phyloP scores from a whole-genome alignment of 1,140 invertebrate genomes.

The Limonius californicus region DNA sequence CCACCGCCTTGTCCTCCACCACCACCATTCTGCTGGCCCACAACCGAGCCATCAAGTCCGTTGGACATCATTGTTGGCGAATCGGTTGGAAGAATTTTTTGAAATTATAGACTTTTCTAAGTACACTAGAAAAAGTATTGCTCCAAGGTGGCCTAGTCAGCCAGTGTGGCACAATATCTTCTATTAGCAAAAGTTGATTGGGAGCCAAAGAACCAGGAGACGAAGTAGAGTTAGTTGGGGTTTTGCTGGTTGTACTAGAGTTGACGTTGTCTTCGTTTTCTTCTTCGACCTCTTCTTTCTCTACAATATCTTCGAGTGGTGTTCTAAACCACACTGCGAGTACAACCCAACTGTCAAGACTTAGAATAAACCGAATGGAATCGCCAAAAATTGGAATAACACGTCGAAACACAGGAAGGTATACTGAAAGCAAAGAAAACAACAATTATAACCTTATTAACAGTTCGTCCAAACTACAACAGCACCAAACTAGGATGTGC shows the following conservation, averaged over 20 bases:
- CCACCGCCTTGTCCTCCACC: conserved; percentile 64
- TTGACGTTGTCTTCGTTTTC: no score
- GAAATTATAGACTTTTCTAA: not conserved
- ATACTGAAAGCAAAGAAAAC: no score
- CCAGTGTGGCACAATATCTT: not conserved
- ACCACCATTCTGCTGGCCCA: conserved; percentile 64
- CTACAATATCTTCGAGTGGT: no score
- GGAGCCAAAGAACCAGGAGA: not conserved
- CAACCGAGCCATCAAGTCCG: conserved; percentile 64
- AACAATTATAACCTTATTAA: no score
- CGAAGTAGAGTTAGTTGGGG: not conserved
- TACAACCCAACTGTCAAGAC: no score
- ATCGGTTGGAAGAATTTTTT: not conserved
- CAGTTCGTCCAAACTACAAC: no score
- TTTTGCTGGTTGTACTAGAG: not conserved
- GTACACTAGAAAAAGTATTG: conserved; percentile 1
- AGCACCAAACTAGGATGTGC: no score
- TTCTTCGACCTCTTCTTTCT: no score
- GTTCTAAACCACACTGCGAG: no score
- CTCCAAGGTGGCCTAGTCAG: not conserved
- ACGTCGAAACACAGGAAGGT: no score
- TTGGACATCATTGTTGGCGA: conserved; percentile 72
- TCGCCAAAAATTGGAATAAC: no score
- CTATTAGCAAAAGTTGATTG: not conserved
- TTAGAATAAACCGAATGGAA: no score